These are phyloP conservation scores for Euphonia xanthogaster DNA, from an alignment of 2,797 vertebrate species.

Conservation along the genomic window DNA sequence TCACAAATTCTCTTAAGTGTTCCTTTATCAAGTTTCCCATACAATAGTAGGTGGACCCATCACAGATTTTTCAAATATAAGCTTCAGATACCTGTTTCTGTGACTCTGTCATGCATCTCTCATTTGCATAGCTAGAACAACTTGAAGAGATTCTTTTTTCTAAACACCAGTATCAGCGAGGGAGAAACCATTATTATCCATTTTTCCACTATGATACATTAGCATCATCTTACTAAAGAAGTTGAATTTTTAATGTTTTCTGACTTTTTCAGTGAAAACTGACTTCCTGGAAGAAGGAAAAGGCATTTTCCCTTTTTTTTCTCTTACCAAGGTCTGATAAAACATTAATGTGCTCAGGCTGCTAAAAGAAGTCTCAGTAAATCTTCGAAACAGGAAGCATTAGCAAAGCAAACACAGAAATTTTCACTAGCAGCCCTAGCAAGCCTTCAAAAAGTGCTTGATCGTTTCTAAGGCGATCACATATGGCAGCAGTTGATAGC, in stretches of 20 bases:
- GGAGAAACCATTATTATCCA: background rate
- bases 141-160: background rate
- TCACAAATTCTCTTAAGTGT: background rate
- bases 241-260: background rate
- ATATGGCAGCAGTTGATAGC: background rate
- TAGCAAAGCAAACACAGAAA: background rate
- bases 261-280: background rate
- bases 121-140: background rate
- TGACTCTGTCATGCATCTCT: background rate
- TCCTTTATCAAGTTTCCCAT: background rate
- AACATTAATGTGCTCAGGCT: background rate
- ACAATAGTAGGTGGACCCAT: background rate
- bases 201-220: background rate
- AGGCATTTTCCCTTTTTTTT: background rate
- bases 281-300: background rate
- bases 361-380: background rate
- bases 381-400: background rate
- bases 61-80: background rate
- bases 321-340: background rate
- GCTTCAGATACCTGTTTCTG: background rate
- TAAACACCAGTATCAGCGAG: rapidly evolving
- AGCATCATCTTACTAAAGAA: background rate
- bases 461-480: background rate
- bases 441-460: background rate
- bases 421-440: background rate